Base-by-base conservation (phyloP, 1,140 invertebrate genomes). In the Cyrtorhinus lividipennis region DNA sequence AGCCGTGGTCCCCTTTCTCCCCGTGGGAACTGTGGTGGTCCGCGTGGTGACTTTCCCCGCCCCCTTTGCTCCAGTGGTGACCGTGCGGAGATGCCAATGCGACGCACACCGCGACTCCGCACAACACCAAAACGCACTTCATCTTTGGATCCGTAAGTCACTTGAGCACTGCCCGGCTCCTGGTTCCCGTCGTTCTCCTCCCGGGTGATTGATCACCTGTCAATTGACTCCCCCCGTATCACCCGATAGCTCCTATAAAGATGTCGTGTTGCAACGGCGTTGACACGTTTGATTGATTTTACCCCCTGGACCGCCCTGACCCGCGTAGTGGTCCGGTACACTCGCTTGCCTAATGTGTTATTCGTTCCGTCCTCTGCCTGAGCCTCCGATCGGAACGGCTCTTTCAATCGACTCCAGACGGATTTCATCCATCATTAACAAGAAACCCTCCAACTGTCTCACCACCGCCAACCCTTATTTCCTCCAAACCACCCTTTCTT, bases 21-120 rank as follows among this genome's bases (percentile, higher is more conserved):
- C 81, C 82, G 24, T 82, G 73, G 24, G 73, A 74, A 57, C 72
- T 71, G 64, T 81, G 78, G 61, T 81, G 79, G 59, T 81, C 77
- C 3, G 77, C 71, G 66, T 83, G 78, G 60, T 81, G 76, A 57
- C 81, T 77, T 38, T 78, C 75, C 0, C 79, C 80, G 0, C 75
- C 79, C 24, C 82, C 81, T 38, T 79, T 76, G 46, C 80, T 77
- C 65, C 75, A 74, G 59, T 71, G 59, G 1, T 53, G 8, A 20
- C 20, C 48, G 48, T 53, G 48, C 5, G 8, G 8, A 5, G 48
- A 10, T 5, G 48, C 48, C 8, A 12, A 10, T 5, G 20, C 20
- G 8, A 20, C 48, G 48, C 48, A 53, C 10, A 53, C 8, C 5
- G 18, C 48, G 10, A 20, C 48, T 5, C 10, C 48, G 10, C 10